Evolutionary conservation across 1,140 invertebrate species (phyloP).

Genomic region (Apis dorsata): DNA sequence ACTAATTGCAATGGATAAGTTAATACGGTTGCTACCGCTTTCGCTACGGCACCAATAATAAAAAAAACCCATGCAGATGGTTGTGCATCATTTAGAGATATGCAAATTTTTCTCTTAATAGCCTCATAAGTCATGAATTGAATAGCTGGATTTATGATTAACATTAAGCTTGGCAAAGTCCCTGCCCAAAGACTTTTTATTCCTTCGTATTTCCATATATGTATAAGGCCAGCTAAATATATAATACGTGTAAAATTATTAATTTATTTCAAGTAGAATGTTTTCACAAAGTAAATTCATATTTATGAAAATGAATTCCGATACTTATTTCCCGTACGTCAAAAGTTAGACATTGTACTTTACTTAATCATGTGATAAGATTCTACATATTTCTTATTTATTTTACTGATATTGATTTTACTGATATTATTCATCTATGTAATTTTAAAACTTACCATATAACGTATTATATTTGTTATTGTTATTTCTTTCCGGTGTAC

Average conservation of each 20-base stretch:
- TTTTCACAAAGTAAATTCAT: neutral
- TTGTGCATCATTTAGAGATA: slow-evolving; percentile 71
- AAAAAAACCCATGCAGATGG: slow-evolving; percentile 82
- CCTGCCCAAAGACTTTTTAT: slow-evolving; percentile 88
- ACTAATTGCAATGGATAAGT: slow-evolving; percentile 94
- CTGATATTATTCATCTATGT: neutral
- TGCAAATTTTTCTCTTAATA: slow-evolving; percentile 85
- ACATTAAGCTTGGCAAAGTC: slow-evolving; percentile 89
- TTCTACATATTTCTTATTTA: neutral
- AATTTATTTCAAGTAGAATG: neutral
- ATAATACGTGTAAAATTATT: neutral
- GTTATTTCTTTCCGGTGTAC: slow-evolving; percentile 58
- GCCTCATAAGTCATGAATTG: slow-evolving; percentile 95
- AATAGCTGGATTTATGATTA: slow-evolving; percentile 93
- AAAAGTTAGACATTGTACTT: neutral
- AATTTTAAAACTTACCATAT: slow-evolving; percentile 74
- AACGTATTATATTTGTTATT: slow-evolving; percentile 79
- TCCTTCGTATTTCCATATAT: slow-evolving; percentile 87
- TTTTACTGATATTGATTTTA: neutral
- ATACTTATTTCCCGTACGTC: neutral
- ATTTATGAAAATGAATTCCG: neutral
- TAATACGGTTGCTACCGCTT: slow-evolving; percentile 89
- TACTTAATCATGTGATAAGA: neutral
- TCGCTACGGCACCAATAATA: slow-evolving; percentile 88
- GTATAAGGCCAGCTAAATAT: slow-evolving; percentile 83